Base-by-base conservation (phyloP, 2,113 vertebrate genomes). In the Hippolais icterina region DNA sequence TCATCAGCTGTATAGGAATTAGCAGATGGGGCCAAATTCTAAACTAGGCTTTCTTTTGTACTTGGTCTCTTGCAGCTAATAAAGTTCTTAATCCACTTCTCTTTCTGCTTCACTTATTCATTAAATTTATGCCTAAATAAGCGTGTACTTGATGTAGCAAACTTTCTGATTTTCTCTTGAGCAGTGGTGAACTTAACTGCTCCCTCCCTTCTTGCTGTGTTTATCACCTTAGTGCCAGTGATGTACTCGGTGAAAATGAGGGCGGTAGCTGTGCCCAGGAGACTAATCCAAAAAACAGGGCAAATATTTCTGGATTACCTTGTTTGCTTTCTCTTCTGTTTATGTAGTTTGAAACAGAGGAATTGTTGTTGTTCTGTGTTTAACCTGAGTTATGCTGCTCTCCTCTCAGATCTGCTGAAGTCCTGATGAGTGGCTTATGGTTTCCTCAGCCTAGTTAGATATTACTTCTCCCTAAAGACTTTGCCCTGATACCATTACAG, bases 241-340 rank as follows among this genome's bases (percentile, higher is more conserved):
- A 74, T 19, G 44, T 78, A n/a, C 59, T 96, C 2, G 0, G 42
- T 17, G 22, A 56, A 93, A 88, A 76, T 13, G 29, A 74, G 60
- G 85, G 82, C 1, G 0, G 83, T 78, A 77, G 79, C 79, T 77
- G 35, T 90, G 50, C 87, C 85, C 85, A 53, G 33, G 71, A 81
- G 72, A 39, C 54, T 78, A 85, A 46, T 93, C 25, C 27, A 41
- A 63, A 93, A 90, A 64, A 27, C 2, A 64, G 35, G 87, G 46
- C 56, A 72, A 76, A 24, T 85, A 57, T 86, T 95, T 86, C 76
- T 93, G 71, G 42, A 27, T 85, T 90, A 50, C 87, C 76, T 94
- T 10, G 8, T 85, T 94, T 93, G 35, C 59, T 88, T 92, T 94
- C 68, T 90, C 56, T 87, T 90, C 80, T 86, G 23, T 70, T 90